Base-by-base conservation (phyloP, 2,888 invertebrate genomes). In the Lamellibrachia satsuma region DNA sequence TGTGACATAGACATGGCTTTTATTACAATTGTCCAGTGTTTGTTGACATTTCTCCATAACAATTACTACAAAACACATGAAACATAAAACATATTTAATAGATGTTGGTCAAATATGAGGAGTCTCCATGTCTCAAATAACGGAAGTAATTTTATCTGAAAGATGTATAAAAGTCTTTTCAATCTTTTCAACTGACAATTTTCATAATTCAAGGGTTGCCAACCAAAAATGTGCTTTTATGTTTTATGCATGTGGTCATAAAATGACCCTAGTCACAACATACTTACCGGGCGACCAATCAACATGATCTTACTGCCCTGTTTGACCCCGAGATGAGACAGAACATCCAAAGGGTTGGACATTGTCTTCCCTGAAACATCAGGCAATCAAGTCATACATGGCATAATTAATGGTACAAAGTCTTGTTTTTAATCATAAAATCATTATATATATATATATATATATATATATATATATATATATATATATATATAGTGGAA, bases 231-330 rank as follows among this genome's bases (percentile, higher is more conserved):
- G 75, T n/a, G 22, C n/a, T 75, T 75, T 15, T 75, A 75, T 22
- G 55, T 55, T 55, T 55, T 55, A 75, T 6, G n/a, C n/a, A 75
- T 22, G 3, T 22, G 22, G 75, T 3, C 75, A 75, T 75, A 22
- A 6, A 75, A 22, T 75, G 22, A n/a, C n/a, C 75, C 15, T 75
- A 39, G 75, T 75, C 3, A 60, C 11, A 11, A 60, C 15, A 15
- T 7, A 75, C 75, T 75, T 75, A 75, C 75, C 75, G 75, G 75
- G 6, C 75, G 75, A 6, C 75, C 75, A 22, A 75, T n/a, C 75
- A 75, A 75, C 75, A 75, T 22, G 75, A 75, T 75, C 75, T 75
- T 75, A 75, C 22, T 75, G 75, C 75, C 75, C 75, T 75, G 75
- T 22, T 22, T 75, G 75, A 75, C 6, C 3, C 75, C 75, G n/a